These are phyloP conservation scores for Rissa tridactyla DNA, from an alignment of 2,113 vertebrate species.

Conservation along the genomic window DNA sequence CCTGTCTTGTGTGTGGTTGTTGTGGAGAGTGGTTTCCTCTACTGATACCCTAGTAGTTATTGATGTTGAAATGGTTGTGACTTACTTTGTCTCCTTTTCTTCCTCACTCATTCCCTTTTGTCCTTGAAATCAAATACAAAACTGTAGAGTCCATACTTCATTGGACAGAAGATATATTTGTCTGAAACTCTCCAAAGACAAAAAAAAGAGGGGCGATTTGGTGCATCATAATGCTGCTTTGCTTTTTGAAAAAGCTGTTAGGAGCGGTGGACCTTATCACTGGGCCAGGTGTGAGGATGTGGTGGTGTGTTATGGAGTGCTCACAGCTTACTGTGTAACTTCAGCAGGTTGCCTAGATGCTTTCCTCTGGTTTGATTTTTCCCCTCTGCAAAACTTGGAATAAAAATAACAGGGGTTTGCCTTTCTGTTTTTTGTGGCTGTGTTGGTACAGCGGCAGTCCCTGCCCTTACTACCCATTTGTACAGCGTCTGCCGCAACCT, in stretches of 20 bases:
- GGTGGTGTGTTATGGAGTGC: neutral
- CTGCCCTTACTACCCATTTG: neutral
- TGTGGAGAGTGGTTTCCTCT: neutral
- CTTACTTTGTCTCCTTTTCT: neutral
- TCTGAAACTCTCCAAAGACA: neutral
- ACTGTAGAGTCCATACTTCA: accelerated
- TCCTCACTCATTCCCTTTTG: accelerated
- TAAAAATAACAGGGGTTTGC: neutral
- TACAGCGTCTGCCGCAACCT: neutral
- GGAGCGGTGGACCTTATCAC: neutral
- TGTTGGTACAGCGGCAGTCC: neutral
- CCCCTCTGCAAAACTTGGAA: neutral
- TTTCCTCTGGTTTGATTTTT: neutral
- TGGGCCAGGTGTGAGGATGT: neutral
- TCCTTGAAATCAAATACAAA: neutral
- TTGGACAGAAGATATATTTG: neutral
- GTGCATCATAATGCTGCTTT: neutral
- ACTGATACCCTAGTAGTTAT: neutral
- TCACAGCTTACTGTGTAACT: neutral
- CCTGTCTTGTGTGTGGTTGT: neutral
- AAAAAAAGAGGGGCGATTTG: neutral
- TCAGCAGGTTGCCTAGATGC: neutral
- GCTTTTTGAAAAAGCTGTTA: neutral
- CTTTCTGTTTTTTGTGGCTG: neutral
- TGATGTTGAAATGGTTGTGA: neutral